Evolutionary conservation across 2,888 invertebrate species (phyloP), one percentile per base, ranked within the genome.

Genomic region (Platycheirus albimanus): DNA sequence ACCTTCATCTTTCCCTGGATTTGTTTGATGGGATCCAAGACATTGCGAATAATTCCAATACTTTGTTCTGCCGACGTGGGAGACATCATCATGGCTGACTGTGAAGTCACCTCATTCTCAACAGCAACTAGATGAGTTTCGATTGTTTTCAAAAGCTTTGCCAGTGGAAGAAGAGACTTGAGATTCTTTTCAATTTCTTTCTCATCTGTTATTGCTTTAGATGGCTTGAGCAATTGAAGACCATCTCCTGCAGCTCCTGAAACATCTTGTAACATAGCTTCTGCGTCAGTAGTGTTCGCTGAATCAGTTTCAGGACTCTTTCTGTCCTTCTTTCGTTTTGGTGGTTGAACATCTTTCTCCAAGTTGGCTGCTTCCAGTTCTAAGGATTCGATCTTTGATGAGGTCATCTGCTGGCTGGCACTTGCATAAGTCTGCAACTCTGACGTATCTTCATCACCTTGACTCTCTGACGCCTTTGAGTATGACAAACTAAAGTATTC

Each of bases 401-500:
- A 93, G 1, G 78, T 78, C 88, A 93, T 93, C 84, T 92, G 92
- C 0, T 94, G 94, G 87, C 94, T 94, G 20, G 93, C 94, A 87
- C 94, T 94, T 24, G 93, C 94, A 90, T 93, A 95, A 77, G 93
- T 93, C 86, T 93, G 94, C 78, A 93, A 89, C 78, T 93, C 94
- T 43, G 94, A 94, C 86, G 94, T 94, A 17, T 94, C 92, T 64
- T 94, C 94, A 67, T 93, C 93, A 85, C 91, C 93, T 43, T 83
- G 93, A 24, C 88, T 89, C 1, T 86, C 88, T 91, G 87, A 94
- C 4, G 93, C 93, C 52, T 93, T 88, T 0, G 94, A 94, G 71
- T 92, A 92, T 2, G 94, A 93, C 52, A 94, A 90, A 87, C 94
- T 95, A 84, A 93, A 94, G 87, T 92, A 95, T 69, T 94, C 94